Evolutionary conservation across 2,113 vertebrate genomes (phyloP).

Genomic region (Rhinoptilus africanus): DNA sequence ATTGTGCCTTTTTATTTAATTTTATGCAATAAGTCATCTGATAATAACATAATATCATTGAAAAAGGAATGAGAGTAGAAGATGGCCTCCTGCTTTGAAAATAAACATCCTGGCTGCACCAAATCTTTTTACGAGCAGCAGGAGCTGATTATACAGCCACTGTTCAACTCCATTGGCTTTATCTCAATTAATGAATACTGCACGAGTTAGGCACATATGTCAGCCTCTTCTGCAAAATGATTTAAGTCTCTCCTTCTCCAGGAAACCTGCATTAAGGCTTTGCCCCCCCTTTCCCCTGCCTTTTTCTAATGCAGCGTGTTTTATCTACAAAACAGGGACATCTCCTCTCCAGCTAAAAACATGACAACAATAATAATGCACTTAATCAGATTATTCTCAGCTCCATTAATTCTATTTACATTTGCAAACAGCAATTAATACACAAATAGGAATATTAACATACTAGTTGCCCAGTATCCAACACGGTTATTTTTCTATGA

Average conservation of each 20-base stretch:
- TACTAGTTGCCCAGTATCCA: neutral
- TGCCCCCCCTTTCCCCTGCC: no score
- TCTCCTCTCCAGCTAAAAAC: constrained; percentile 3
- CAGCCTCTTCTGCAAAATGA: constrained; percentile 12
- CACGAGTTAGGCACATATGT: neutral
- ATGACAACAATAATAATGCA: constrained; percentile 29
- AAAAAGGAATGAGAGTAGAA: neutral
- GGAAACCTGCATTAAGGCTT: neutral
- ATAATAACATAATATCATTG: constrained; percentile 19
- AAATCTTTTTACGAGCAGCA: constrained; percentile 30
- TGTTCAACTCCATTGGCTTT: constrained; percentile 32
- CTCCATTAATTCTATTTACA: constrained; percentile 39
- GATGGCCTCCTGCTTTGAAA: constrained; percentile 58
- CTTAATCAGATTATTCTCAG: constrained; percentile 54
- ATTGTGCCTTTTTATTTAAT: constrained; percentile 16
- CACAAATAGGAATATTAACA: constrained; percentile 26
- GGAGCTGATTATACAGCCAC: constrained; percentile 28
- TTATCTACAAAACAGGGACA: constrained; percentile 4
- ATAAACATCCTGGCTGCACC: constrained; percentile 41
- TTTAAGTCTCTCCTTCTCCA: constrained; percentile 15
- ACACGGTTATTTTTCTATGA: neutral
- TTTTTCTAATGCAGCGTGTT: neutral
- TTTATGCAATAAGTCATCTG: constrained; percentile 23
- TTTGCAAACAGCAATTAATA: constrained; percentile 47
- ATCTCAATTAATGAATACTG: constrained; percentile 47